These are phyloP conservation scores for Yponomeuta plumbellus DNA, from an alignment of 2,888 invertebrate genomes.

Conservation along the genomic window DNA sequence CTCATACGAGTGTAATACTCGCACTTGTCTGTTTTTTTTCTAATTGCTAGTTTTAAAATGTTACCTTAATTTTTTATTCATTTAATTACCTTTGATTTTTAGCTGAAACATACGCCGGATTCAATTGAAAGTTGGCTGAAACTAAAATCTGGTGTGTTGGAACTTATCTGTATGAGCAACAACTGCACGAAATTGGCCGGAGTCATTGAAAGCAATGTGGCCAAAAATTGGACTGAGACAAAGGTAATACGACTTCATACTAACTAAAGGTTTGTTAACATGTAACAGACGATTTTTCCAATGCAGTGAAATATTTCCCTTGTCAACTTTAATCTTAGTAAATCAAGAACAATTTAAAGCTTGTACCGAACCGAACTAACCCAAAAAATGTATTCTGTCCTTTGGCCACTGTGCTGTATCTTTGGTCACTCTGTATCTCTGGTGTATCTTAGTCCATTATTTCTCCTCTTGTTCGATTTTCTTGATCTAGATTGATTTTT, in stretches of 20 bases:
- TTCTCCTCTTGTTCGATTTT: no score
- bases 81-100: constrained; percentile 25
- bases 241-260: constrained; percentile 37
- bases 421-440: no score
- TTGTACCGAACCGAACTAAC: no score
- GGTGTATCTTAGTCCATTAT: no score
- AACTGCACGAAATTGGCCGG: constrained; percentile 41
- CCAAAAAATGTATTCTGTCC: no score
- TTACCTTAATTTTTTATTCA: neutral
- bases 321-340: no score
- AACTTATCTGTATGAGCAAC: constrained; percentile 36
- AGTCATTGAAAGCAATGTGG: constrained; percentile 35
- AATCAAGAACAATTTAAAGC: no score
- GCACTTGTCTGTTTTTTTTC: neutral
- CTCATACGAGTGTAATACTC: no score
- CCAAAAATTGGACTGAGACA: constrained; percentile 34
- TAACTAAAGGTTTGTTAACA: neutral
- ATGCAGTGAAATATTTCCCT: no score
- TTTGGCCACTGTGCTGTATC: no score
- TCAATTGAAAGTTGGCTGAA: constrained; percentile 29
- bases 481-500: no score
- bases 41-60: neutral
- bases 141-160: constrained; percentile 31
- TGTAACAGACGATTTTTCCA: no score
- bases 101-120: constrained; percentile 27